Conservation (phyloP, 2,113 vertebrate species). For the Steatornis caripensis region DNA sequence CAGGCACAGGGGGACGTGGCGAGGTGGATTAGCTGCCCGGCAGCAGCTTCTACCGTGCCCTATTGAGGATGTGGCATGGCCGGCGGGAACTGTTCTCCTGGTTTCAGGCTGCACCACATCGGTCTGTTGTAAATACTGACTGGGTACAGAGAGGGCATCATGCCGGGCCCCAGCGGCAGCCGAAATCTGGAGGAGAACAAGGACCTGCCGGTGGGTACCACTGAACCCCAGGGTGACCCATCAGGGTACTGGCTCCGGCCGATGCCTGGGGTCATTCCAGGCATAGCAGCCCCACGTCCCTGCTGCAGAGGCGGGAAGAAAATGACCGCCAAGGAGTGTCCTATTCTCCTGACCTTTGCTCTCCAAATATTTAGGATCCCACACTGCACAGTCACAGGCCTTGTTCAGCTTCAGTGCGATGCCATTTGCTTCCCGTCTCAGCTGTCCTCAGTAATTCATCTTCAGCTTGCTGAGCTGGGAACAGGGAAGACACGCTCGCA, state of each 20-base stretch:
- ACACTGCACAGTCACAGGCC: constrained; percentile 47
- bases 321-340: constrained; percentile 31
- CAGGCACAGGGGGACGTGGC: background rate
- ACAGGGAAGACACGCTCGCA: background rate
- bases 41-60: background rate
- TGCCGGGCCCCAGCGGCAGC: background rate
- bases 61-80: accelerated
- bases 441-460: constrained; percentile 72
- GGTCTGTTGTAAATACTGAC: background rate
- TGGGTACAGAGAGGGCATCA: background rate
- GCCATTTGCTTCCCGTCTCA: constrained; percentile 67
- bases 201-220: background rate
- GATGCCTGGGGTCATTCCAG: constrained; percentile 1
- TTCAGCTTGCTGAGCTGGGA: background rate
- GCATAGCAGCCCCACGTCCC: background rate
- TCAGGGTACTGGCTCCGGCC: background rate
- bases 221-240: accelerated
- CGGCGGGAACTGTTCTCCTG: background rate
- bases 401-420: constrained; percentile 41
- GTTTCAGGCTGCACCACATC: background rate
- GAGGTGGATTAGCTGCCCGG: background rate
- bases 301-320: background rate
- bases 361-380: constrained; percentile 73
- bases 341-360: constrained; percentile 70
- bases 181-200: background rate